Evolutionary conservation across 2,797 vertebrate genomes (phyloP).

Genomic region (Hoplostethus mediterraneus): DNA sequence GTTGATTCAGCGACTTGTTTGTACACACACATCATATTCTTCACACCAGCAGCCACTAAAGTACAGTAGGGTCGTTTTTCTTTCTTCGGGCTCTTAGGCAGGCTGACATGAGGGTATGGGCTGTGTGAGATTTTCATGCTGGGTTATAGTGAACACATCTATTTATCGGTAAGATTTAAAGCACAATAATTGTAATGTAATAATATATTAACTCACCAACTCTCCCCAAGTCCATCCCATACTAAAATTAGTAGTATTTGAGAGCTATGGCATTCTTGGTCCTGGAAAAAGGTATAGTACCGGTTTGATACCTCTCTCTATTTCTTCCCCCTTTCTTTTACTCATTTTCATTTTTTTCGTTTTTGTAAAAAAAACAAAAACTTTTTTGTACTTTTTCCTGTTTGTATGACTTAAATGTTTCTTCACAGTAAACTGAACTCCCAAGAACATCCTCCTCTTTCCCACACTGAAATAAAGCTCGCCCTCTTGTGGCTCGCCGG

Average conservation of each 20-base stretch:
- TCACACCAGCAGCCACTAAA: slow-evolving; percentile 21
- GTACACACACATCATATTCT: slow-evolving; percentile 12
- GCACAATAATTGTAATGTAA: neutral
- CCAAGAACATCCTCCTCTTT: slow-evolving; percentile 14
- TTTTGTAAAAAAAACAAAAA: neutral
- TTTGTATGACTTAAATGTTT: neutral
- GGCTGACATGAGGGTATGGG: no score
- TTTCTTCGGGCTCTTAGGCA: neutral
- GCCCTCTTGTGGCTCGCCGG: slow-evolving; percentile 68
- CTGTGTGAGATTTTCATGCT: neutral
- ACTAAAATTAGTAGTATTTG: slow-evolving; percentile 3
- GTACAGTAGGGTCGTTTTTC: neutral
- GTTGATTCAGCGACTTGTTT: slow-evolving; percentile 60
- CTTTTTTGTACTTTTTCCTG: neutral
- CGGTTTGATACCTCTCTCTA: neutral
- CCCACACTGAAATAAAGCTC: slow-evolving; percentile 44
- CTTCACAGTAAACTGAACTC: neutral
- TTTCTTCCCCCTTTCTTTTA: neutral
- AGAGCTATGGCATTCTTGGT: slow-evolving; percentile 5
- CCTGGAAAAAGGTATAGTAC: slow-evolving; percentile 1
- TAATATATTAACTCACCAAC: neutral
- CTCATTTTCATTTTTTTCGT: neutral
- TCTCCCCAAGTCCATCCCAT: neutral
- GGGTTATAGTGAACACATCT: neutral
- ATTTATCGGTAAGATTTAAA: neutral